Evolutionary conservation across 2,113 vertebrate genomes (phyloP), one percentile per base, ranked within the genome.

Genomic region (Microtus pennsylvanicus): DNA sequence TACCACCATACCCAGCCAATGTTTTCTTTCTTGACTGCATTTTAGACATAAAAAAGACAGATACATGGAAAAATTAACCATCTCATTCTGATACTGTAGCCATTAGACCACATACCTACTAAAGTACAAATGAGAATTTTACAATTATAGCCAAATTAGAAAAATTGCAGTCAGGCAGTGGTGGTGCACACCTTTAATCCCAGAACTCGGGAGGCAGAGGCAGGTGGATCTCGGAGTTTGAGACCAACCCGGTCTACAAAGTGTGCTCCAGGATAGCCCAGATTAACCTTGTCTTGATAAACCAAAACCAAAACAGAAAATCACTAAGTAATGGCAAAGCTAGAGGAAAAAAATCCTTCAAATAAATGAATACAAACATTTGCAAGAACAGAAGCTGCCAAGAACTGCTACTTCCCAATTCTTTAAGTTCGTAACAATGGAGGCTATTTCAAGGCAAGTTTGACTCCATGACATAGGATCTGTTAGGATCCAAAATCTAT

Each of bases 61-160:
- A 61, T 87, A 91, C 21, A 67, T 50, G 28, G 35, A 65, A 87
- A 97, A 52, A 65, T 19, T 42, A 89, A 7, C 63, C 55, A 91
- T 50, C 69, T 89, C 22, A 86, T 67, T 72, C 80, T 94, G 63
- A 93, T 38, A 89, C 3, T 85, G 5, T 26, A 91, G 45, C 19
- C 26, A 83, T 16, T 4, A n/a, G 47, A 80, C 52, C 72, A 69
- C 30, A 91, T 55, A 50, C 16, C 24, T 89, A 91, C 91, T 33
- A 93, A 87, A 83, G 24, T 6, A 22, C 4, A 95, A 75, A 67
- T 78, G 58, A 87, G 30, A 94, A 96, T 91, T 89, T 82, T 94
- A n/a, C 65, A 94, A 94, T 35, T n/a, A 87, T 52, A 52, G 77
- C 47, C 47, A 80, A 52, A 80, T 1, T 80, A 52, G 9, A 61